A percentile compares a stretch with the other conserved stretches of the same genome.
These are phyloP conservation scores for Linurgus olivaceus DNA, from an alignment of 2,797 vertebrate genomes.

Conservation along the genomic window DNA sequence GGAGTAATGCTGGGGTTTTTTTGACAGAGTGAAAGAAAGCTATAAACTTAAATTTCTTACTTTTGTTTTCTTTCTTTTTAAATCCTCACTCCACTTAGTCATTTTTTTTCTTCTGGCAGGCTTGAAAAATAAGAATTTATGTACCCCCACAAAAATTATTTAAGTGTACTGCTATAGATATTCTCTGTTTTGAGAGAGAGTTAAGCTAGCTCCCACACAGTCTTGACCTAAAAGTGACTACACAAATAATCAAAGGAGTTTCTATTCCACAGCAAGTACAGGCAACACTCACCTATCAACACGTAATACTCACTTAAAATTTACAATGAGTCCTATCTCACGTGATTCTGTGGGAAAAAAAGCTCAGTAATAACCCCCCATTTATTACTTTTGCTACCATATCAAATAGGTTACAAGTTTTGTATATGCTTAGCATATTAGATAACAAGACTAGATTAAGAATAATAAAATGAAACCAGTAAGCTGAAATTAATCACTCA, in stretches of 20 bases:
- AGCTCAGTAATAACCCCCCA: neutral
- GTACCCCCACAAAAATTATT: neutral
- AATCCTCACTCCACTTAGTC: fast-evolving
- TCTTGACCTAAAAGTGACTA: neutral
- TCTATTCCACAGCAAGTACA: neutral
- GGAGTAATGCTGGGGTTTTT: neutral
- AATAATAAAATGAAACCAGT: neutral
- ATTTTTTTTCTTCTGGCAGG: neutral
- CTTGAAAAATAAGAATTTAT: neutral
- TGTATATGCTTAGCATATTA: neutral
- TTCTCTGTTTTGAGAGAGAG: neutral
- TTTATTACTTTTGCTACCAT: neutral
- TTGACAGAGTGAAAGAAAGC: neutral
- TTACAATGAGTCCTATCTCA: neutral
- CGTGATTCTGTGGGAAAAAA: neutral
- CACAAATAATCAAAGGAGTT: neutral
- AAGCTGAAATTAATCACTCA: neutral
- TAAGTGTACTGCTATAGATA: neutral
- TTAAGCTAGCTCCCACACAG: neutral
- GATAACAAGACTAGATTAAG: neutral
- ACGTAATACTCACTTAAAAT: neutral
- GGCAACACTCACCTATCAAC: neutral
- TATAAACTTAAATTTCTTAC: neutral
- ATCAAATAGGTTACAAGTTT: neutral
- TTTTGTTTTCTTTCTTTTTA: neutral